These are phyloP conservation scores for Xenotilapia caudafasciata DNA, from an alignment of 2,113 vertebrate genomes.

Conservation along the genomic window DNA sequence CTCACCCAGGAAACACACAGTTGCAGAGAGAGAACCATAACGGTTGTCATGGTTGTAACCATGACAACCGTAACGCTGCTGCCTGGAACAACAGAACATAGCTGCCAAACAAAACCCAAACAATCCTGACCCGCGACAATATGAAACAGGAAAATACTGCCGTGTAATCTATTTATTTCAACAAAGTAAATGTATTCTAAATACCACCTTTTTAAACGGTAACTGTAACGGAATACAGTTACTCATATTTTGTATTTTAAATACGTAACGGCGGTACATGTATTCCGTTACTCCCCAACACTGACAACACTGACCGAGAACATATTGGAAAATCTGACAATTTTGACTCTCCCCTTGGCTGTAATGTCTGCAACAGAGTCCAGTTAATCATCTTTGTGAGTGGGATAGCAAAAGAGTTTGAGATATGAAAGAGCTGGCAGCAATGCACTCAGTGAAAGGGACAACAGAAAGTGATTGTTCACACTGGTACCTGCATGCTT, in stretches of 20 bases:
- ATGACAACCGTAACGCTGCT: not conserved
- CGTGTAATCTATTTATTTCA: not conserved
- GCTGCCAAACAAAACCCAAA: not conserved
- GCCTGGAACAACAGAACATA: not conserved
- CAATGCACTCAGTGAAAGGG: not conserved
- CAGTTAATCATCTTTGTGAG: not conserved
- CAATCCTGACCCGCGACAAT: fast-evolving
- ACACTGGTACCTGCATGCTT: not conserved
- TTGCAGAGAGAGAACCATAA: not conserved
- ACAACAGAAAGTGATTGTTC: not conserved
- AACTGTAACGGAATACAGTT: not conserved
- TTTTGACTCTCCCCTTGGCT: not conserved
- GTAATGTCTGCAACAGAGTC: not conserved
- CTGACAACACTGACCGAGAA: not conserved
- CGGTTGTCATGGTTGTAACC: not conserved
- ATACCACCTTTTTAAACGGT: not conserved
- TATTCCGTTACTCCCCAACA: not conserved
- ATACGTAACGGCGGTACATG: fast-evolving
- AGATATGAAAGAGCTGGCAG: not conserved
- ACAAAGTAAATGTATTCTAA: not conserved
- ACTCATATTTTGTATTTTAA: not conserved
- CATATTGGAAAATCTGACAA: not conserved
- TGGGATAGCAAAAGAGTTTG: not conserved
- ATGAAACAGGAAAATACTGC: not conserved
- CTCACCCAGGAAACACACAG: not conserved